Evolutionary conservation across 1,140 invertebrate genomes (phyloP).

Genomic region (Trachymyrmex septentrionalis): DNA sequence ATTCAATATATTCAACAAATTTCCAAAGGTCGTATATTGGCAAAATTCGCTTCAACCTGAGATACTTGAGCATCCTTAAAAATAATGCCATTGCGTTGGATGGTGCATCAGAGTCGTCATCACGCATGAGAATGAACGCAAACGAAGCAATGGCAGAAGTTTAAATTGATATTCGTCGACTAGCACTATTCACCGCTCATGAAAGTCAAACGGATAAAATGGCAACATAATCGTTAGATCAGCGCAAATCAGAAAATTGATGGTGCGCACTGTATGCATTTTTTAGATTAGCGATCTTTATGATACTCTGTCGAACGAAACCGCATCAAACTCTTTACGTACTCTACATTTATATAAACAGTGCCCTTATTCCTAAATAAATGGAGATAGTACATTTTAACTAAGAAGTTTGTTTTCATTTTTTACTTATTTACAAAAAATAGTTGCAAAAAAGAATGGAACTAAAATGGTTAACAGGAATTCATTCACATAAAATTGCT

Average conservation of each 20-base stretch:
- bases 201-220: background rate
- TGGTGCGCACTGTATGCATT: background rate
- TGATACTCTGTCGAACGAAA: background rate
- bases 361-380: background rate
- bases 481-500: background rate
- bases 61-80: constrained; percentile 12
- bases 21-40: background rate
- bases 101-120: constrained; percentile 7
- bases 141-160: background rate
- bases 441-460: background rate
- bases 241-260: background rate
- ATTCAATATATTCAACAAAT: background rate
- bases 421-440: background rate
- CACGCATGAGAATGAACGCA: background rate
- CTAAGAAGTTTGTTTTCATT: background rate
- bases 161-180: constrained; percentile 33
- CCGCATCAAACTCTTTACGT: background rate
- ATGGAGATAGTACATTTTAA: background rate
- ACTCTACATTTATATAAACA: background rate
- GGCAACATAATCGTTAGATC: background rate
- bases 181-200: constrained; percentile 1
- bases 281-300: constrained; percentile 41
- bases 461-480: background rate
- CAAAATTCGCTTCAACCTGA: background rate
- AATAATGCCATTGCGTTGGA: constrained; percentile 5